Base-by-base conservation (phyloP, 2,888 invertebrate species). In the Catocala nupta region DNA sequence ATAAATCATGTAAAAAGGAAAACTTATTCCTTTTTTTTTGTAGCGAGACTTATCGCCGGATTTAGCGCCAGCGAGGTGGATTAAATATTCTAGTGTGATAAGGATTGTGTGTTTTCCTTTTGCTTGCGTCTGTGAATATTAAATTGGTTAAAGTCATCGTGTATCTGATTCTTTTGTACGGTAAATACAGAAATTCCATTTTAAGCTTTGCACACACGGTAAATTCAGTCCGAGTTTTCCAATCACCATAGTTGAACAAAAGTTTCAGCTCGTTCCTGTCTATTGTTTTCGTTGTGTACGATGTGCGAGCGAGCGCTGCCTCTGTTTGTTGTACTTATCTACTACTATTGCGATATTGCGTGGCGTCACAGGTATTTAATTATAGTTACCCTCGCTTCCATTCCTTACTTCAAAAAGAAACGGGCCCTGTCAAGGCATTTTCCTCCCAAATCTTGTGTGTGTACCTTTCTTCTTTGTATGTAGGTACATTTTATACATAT, bases 241-340 rank as follows among this genome's bases (percentile, higher is more conserved):
- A 75, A 78, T 75, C 74, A 65, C 71, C 72, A 75, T 77, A 76
- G 79, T 79, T 81, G 71, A 70, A 78, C 78, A 78, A 81, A 85
- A 83, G 80, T 85, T 85, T 78, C 73, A 82, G 80, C 73, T 71
- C 76, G 76, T 81, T 80, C 77, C 77, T 76, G 73, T 60, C 77
- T 73, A 81, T 82, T 82, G 79, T 76, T 68, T 71, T 67, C 67
- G 68, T 65, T 68, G 69, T 63, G 60, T 11, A 34, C 55, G 6
- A 39, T 55, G 69, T 63, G 56, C 63, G 55, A 50, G 61, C 62
- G 66, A 63, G 52, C 67, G 55, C 49, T 67, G 65, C 57, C 44
- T 70, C 56, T 67, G 57, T 77, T 68, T 67, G 68, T 59, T 58
- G 57, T 56, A 52, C 25, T 25, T 25, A 25, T 25, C 25, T 25